phyloP scores from a whole-genome alignment of 1,140 invertebrate genomes.

The Drosophila arizonae region DNA sequence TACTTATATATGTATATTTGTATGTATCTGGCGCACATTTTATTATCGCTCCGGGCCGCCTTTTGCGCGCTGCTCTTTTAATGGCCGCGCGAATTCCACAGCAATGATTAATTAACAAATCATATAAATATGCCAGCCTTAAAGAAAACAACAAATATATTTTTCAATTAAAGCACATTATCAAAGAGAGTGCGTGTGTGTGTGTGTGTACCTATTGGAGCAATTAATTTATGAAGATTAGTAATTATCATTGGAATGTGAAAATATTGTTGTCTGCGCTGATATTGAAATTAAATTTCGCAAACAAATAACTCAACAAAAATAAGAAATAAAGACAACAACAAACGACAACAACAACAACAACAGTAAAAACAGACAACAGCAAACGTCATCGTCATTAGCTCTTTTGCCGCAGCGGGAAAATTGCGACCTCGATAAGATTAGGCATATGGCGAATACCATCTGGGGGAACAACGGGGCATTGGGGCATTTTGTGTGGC shows the following conservation, averaged over 20 bases:
- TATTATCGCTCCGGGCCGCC: conserved; percentile 60
- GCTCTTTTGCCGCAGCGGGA: conserved; percentile 59
- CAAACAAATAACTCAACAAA: conserved; percentile 52
- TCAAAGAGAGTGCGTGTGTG: conserved; percentile 17
- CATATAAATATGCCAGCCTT: conserved; percentile 55
- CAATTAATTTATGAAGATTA: conserved; percentile 80
- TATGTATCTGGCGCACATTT: conserved; percentile 70
- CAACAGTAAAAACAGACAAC: conserved; percentile 27
- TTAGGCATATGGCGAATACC: conserved; percentile 66
- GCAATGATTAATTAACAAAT: conserved; percentile 78
- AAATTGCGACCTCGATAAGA: conserved; percentile 73
- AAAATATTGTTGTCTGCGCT: conserved; percentile 70
- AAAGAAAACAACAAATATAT: conserved; percentile 62
- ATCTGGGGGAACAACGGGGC: conserved; percentile 3
- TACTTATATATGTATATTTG: conserved; percentile 4
- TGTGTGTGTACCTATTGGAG: conserved; percentile 45
- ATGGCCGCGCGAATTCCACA: conserved; percentile 70
- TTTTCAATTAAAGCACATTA: conserved; percentile 64
- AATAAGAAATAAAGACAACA: conserved; percentile 30
- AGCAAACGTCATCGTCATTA: conserved; percentile 65
- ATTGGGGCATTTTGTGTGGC: conserved; percentile 15
- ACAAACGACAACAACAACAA: conserved; percentile 16
- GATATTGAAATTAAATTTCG: conserved; percentile 76
- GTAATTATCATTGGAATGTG: conserved; percentile 78
- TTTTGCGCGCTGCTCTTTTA: conserved; percentile 47